Evolutionary conservation across 2,113 vertebrate genomes (phyloP).

Genomic region (Camelus bactrianus): DNA sequence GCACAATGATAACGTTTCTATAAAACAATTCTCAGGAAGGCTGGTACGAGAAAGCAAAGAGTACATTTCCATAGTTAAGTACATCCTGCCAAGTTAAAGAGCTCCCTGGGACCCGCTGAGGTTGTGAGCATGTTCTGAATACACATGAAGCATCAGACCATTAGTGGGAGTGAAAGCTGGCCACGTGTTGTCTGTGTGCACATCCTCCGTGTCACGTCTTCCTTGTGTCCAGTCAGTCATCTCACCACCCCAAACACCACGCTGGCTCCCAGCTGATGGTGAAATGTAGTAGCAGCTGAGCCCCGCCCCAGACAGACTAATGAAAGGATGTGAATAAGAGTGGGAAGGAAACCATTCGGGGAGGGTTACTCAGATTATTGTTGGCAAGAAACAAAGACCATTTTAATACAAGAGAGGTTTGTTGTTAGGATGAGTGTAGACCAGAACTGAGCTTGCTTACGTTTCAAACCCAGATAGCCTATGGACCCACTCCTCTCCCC

Average conservation of each 20-base stretch:
- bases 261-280: neutral
- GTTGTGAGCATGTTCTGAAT: neutral
- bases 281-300: neutral
- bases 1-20: conserved; percentile 38
- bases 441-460: neutral
- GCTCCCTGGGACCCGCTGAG: neutral
- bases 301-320: neutral
- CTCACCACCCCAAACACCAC: neutral
- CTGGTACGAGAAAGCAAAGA: neutral
- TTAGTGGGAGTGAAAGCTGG: neutral
- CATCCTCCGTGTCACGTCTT: neutral
- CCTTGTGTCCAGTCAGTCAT: neutral
- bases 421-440: neutral
- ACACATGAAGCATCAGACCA: neutral
- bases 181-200: neutral
- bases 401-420: conserved; percentile 22
- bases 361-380: conserved; percentile 12
- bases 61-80: conserved; percentile 2
- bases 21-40: conserved; percentile 66
- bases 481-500: neutral
- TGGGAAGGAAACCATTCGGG: neutral
- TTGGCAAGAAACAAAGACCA: conserved; percentile 46
- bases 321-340: conserved; percentile 47
- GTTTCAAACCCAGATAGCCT: neutral
- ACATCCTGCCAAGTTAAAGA: conserved; percentile 21